Conservation (phyloP, 2,797 vertebrate species). For the Anabacerthia variegaticeps region DNA sequence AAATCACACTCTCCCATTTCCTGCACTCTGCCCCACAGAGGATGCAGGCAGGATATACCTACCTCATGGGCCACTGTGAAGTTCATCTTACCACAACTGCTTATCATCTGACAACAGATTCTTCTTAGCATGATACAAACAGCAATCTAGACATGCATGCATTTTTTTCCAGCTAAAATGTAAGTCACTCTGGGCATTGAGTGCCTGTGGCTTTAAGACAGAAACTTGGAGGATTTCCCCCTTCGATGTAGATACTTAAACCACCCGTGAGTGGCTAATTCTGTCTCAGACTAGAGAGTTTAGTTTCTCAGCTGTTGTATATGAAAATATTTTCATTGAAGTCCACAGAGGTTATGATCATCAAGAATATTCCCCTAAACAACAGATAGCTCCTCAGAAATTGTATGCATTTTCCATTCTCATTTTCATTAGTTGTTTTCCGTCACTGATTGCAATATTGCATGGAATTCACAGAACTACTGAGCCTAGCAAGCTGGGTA, state of each 20-base stretch:
- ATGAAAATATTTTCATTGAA: not conserved
- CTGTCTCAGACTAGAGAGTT: not conserved
- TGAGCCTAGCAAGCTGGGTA: not conserved
- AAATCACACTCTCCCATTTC: not conserved
- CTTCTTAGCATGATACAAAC: not conserved
- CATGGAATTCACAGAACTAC: not conserved
- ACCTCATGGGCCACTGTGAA: not conserved
- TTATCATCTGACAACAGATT: not conserved
- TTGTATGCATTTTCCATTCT: not conserved
- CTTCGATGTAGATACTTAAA: not conserved
- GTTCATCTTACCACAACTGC: not conserved
- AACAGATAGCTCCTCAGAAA: not conserved
- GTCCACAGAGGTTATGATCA: not conserved
- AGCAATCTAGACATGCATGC: not conserved
- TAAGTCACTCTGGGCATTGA: not conserved
- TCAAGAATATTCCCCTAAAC: not conserved
- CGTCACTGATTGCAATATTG: not conserved
- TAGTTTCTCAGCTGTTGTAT: not conserved
- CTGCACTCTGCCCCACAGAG: not conserved
- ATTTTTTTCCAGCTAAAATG: not conserved
- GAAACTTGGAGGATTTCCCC: not conserved
- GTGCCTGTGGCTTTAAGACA: not conserved
- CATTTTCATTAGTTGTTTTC: not conserved
- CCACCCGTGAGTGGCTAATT: not conserved
- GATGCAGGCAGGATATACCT: not conserved